Conservation (phyloP, 1,140 invertebrate species). For the Solen grandis region DNA sequence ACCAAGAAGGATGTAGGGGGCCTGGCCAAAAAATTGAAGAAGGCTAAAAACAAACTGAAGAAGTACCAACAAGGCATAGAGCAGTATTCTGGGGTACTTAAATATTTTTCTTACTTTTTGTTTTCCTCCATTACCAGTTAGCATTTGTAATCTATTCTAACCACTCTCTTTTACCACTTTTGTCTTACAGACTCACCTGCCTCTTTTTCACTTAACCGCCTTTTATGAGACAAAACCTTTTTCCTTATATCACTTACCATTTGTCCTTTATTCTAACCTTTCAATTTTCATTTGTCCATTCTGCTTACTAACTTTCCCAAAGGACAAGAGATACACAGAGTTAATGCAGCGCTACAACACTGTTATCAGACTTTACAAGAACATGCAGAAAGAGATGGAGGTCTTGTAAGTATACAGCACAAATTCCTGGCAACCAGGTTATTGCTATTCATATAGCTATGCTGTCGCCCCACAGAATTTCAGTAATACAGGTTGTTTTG, state of each 20-base stretch:
- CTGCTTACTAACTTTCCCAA: too few relatives aligned
- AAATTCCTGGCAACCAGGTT: neutral
- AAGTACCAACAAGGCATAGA: conserved; percentile 20
- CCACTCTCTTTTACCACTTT: too few relatives aligned
- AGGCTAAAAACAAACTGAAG: conserved; percentile 42
- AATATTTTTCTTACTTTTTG: too few relatives aligned
- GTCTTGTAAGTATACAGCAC: conserved; percentile 7
- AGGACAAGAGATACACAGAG: conserved; percentile 34
- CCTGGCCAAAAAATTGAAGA: conserved; percentile 28
- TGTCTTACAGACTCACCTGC: too few relatives aligned
- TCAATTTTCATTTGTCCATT: too few relatives aligned
- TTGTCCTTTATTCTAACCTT: too few relatives aligned
- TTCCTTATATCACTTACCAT: too few relatives aligned
- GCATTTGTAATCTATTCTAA: too few relatives aligned
- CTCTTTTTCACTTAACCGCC: too few relatives aligned
- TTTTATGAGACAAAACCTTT: too few relatives aligned
- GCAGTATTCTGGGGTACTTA: too few relatives aligned
- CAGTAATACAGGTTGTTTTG: neutral
- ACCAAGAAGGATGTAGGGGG: conserved; percentile 5
- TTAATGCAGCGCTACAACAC: conserved; percentile 12
- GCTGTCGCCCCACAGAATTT: neutral
- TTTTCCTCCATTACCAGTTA: too few relatives aligned
- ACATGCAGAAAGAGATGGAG: conserved; percentile 46
- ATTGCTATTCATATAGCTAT: neutral
- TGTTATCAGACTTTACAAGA: conserved; percentile 27